Base-by-base conservation (phyloP, 2,797 vertebrate genomes). In the Microctenopoma steveboyesi region DNA sequence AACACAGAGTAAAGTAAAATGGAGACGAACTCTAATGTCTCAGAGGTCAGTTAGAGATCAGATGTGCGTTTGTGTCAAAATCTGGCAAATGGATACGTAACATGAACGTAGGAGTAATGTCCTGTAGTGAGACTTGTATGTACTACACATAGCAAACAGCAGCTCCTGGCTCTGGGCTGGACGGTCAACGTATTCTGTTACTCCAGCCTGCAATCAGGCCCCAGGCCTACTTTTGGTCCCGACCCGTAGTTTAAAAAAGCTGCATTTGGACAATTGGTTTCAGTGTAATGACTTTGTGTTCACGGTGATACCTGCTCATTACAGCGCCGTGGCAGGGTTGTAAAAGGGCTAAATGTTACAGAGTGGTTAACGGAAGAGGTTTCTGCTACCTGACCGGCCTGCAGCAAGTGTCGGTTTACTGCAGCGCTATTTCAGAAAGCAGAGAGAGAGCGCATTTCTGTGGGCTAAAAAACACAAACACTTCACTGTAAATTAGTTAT, bases 251-350 rank as follows among this genome's bases (percentile, higher is more conserved):
- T 69, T 45, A n/a, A 61, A 50, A 57, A 33, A 33, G 72, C 65
- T 48, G 49, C 42, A 70, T 56, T 33, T 60, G 64, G 65, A 54
- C 76, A 72, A 45, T 75, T 78, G 69, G 73, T 83, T 73, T 84
- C 5, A 12, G 35, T 74, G 82, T 85, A 78, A 88, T 81, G 74
- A 74, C 51, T 72, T 77, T 80, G 77, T 78, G 52, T 76, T 71
- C 54, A 4, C 14, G 27, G 57, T 56, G 66, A 78, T 47, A 62
- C 59, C 46, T 14, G n/a, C 49, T 81, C 72, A 72, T 91, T 84
- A 81, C 46, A 64, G 51, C 63, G 82, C 70, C 55, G 65, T 5
- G 56, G 56, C 27, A 43, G 51, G 27, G 49, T 64, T n/a, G 70
- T 72, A 54, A 74, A 77, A 50, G 7, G 55, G 64, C 65, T 83